Base-by-base conservation (phyloP, 1,140 invertebrate species). In the Lepidotrigona ventralis region DNA sequence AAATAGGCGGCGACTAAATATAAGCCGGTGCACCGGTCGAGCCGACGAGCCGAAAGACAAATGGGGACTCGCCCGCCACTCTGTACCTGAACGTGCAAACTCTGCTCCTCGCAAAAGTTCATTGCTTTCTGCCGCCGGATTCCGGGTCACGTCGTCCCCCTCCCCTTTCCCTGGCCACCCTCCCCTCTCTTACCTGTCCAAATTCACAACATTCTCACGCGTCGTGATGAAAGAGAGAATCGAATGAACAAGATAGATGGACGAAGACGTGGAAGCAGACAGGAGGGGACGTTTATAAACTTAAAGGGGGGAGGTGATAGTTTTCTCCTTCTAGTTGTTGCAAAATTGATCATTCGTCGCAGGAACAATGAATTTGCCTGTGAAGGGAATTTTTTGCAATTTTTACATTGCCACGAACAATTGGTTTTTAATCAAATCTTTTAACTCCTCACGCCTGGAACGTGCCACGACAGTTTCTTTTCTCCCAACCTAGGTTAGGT, bases 1-100 rank as follows among this genome's bases (percentile, higher is more conserved):
- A 83, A 83, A 83, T 83, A 83, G 77, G 14, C 58, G 51, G 14
- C 77, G 76, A 79, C 82, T 79, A 83, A 83, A 83, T 83, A 83
- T 83, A 83, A 76, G 82, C 54, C 6, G 56, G 64, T 66, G 82
- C 82, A 73, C 76, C 76, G 82, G 76, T 83, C 82, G 82, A 56
- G 64, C 63, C 8, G 82, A 76, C 74, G 69, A 64, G 76, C 51
- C 69, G 77, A 83, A 83, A 83, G 82, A 83, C 82, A 83, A 83
- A 83, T 73, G 82, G 58, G 75, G 77, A 66, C 82, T 79, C 75
- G 82, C 33, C 58, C 58, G 76, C 68, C 6, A 39, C 39, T 39
- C 73, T 79, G 76, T 83, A 83, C 77, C 82, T 83, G 75, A 83
- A 78, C 81, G 81, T 46, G 82, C 82, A 79, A 83, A 83, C 82